These are phyloP conservation scores for Lycorma delicatula DNA, from an alignment of 1,140 invertebrate genomes.

Conservation along the genomic window DNA sequence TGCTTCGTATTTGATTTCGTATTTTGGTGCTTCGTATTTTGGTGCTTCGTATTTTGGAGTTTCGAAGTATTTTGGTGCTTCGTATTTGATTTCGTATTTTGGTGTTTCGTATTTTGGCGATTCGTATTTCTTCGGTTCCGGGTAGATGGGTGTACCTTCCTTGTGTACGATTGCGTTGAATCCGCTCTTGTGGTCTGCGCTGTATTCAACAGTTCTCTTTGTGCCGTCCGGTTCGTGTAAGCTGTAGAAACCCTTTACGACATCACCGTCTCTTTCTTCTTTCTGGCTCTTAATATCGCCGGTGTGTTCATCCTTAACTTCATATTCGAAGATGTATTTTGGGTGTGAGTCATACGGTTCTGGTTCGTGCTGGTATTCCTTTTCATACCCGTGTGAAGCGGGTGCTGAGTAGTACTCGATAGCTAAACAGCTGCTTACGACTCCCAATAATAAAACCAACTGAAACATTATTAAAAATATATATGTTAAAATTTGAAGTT, in stretches of 20 bases:
- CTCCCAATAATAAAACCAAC: background rate
- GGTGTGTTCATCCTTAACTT: constrained; percentile 45
- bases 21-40: constrained; percentile 8
- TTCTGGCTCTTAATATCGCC: constrained; percentile 47
- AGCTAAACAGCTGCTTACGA: background rate
- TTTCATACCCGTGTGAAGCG: background rate
- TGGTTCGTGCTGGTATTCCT: background rate
- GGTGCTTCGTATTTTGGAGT: constrained; percentile 7
- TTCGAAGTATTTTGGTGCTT: constrained; percentile 10
- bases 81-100: constrained; percentile 11
- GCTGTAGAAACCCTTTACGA: constrained; percentile 40
- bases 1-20: constrained; percentile 8
- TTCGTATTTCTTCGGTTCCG: constrained; percentile 10
- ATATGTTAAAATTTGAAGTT: too few relatives aligned
- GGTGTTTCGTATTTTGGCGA: constrained; percentile 15
- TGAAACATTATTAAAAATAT: too few relatives aligned
- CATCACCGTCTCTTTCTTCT: constrained; percentile 45
- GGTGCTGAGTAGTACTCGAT: constrained; percentile 25
- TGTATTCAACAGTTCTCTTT: constrained; percentile 23
- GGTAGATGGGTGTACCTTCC: constrained; percentile 5
- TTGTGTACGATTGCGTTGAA: constrained; percentile 27
- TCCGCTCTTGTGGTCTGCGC: constrained; percentile 24
- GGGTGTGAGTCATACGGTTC: constrained; percentile 21
- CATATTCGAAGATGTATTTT: constrained; percentile 46
- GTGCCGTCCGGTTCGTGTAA: constrained; percentile 26